Percentiles rank a stretch among this genome's conserved stretches.
Conservation (phyloP, 1,140 invertebrate genomes). For the Melanaphis sacchari region DNA sequence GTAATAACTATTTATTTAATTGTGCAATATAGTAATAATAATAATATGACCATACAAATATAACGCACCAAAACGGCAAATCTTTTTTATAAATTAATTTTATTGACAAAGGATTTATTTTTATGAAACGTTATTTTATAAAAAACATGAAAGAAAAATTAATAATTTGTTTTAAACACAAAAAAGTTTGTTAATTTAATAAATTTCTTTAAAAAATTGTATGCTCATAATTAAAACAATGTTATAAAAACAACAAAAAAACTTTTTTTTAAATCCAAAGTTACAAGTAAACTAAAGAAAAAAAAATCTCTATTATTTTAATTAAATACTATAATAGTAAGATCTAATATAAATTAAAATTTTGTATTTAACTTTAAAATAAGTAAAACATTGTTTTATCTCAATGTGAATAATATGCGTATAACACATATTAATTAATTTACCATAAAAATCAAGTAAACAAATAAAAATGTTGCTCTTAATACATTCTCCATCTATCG, state of each 20-base stretch:
- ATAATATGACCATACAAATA: too few relatives aligned
- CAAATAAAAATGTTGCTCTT: background rate
- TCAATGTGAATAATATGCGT: background rate
- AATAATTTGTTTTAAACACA: background rate
- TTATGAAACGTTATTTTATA: background rate
- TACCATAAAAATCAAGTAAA: background rate
- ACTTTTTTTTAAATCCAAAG: too few relatives aligned
- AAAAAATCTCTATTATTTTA: too few relatives aligned
- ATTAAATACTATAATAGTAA: too few relatives aligned
- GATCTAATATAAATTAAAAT: too few relatives aligned
- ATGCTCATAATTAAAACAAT: background rate
- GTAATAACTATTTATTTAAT: background rate
- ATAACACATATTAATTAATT: background rate
- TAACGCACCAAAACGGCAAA: background rate
- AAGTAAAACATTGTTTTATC: too few relatives aligned
- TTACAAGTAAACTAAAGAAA: too few relatives aligned
- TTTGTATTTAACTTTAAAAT: too few relatives aligned
- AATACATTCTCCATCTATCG: background rate
- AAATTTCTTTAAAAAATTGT: background rate
- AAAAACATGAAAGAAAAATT: background rate
- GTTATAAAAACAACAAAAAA: too few relatives aligned
- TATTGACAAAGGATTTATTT: background rate
- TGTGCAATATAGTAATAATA: background rate
- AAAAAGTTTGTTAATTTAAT: background rate
- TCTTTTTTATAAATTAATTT: background rate